Percentiles rank a stretch among this genome's conserved stretches.
phyloP scores from a whole-genome alignment of 2,113 vertebrate genomes.

The Trinectes maculatus region DNA sequence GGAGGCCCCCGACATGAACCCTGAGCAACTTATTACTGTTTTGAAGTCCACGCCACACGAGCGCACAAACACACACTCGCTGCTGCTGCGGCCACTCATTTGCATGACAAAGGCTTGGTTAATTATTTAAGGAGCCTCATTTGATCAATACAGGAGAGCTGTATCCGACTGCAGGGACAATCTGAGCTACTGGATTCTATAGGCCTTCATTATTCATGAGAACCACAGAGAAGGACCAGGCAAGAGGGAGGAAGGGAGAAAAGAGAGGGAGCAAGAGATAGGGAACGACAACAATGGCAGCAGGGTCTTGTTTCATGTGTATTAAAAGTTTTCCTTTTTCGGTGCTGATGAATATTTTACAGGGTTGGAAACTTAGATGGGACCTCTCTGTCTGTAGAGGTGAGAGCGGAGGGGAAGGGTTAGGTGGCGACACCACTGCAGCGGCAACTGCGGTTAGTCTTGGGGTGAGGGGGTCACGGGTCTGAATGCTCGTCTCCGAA shows the following conservation, averaged over 20 bases:
- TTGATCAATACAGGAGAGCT: conserved; percentile 83
- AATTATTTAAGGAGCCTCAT: conserved; percentile 84
- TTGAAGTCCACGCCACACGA: conserved; percentile 54
- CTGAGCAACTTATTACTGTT: conserved; percentile 34
- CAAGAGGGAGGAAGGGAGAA: conserved; percentile 51
- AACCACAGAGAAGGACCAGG: conserved; percentile 66
- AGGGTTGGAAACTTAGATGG: conserved; percentile 76
- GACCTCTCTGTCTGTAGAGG: conserved; percentile 65
- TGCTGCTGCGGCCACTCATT: conserved; percentile 70
- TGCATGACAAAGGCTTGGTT: conserved; percentile 83
- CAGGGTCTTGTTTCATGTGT: conserved; percentile 80
- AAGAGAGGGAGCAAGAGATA: conserved; percentile 62
- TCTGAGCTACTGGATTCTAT: conserved; percentile 79
- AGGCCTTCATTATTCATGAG: conserved; percentile 85
- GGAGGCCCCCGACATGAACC: conserved; percentile 53
- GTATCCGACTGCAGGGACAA: conserved; percentile 80
- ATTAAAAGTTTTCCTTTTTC: conserved; percentile 83
- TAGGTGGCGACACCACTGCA: conserved; percentile 49
- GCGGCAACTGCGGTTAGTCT: conserved; percentile 49
- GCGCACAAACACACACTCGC: conserved; percentile 42
- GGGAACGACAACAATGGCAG: conserved; percentile 69
- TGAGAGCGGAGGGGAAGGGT: conserved; percentile 61
- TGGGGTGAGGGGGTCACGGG: conserved; percentile 52
- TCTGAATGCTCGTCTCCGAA: conserved; percentile 11
- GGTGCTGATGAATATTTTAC: conserved; percentile 83